Base-by-base conservation (phyloP, 1,140 invertebrate species). In the Drosophila truncata region DNA sequence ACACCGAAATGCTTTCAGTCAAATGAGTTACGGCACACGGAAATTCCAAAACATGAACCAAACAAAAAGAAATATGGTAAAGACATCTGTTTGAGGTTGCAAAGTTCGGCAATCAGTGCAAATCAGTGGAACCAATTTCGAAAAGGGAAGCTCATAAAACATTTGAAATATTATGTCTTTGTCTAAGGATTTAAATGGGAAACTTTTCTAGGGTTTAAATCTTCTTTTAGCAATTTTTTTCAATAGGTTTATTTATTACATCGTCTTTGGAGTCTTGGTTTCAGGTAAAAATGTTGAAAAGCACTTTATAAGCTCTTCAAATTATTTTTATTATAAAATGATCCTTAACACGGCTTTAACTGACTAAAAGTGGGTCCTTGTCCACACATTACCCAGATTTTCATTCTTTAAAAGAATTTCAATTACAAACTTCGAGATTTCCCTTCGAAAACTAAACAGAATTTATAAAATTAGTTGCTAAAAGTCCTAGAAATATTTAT, bases 1-100 rank as follows among this genome's bases (percentile, higher is more conserved):
- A 90, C 85, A 90, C 66, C 71, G 52, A 88, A 90, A 90, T 82
- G 81, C 85, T 90, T 83, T 90, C 86, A 82, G 78, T 67, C 78
- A 90, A 90, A 90, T 90, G 86, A 90, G 71, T 80, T 82, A 71
- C 65, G 63, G 55, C 46, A 29, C 57, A 29, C 20, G 35, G 37
- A 42, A 46, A 72, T 47, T 29, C 39, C 29, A 41, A 62, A 58
- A 49, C 49, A 58, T 35, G 11, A 23, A 35, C 33, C 4, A 58
- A 49, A 27, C 3, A 55, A 52, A 54, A 18, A 35, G 27, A 18
- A 47, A 42, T 54, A 23, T 29, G 42, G 8, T 18, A 33, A 44
- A 23, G 23, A 50, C 70, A 72, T 49, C 64, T 70, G 47, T 50
- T 71, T 50, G 14, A 44, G 55, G 47, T 25, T 50, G 20, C 16